Base-by-base conservation (phyloP, 2,888 invertebrate species). In the Oscheius sp. region DNA sequence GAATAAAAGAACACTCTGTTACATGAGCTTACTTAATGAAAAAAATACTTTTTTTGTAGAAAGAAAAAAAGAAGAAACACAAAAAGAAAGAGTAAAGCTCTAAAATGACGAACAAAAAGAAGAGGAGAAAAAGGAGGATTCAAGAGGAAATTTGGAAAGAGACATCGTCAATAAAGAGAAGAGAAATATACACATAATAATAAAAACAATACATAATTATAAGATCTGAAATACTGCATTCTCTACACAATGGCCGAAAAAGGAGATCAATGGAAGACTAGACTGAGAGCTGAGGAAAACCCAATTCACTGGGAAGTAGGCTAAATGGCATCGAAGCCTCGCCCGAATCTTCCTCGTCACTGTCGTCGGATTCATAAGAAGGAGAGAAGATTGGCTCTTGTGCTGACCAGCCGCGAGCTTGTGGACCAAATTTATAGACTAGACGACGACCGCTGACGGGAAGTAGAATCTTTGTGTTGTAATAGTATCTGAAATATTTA, bases 381-480 rank as follows among this genome's bases (percentile, higher is more conserved):
- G 63, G 53, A 16, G 64, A 56, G 41, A 72, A 61, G 61, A 64
- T 63, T 6, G 63, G 70, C 43, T 71, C 72, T 27, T 58, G 55
- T n/a, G 64, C 63, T 16, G 72, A 72, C 89, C 89, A 89, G 64
- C 88, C 89, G 61, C 80, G 85, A 41, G 90, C 89, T 73, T 87
- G 87, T 25, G 88, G 88, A 12, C 88, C 88, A 74, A 88, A 88
- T 78, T 87, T 87, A 82, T 88, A 88, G 63, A 88, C 87, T 29
- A 88, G 81, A 81, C 88, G 88, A 77, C 88, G 87, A 76, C 89
- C 89, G 35, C 88, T 88, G 25, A 89, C 89, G 27, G 87, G 89
- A 35, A 85, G 86, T 66, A 89, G 84, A 64, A 89, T 88, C 74
- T 88, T 81, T 64, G 84, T 88, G 73, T 86, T 88, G 82, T 89